phyloP scores from a whole-genome alignment of 23 tunicate genomes.

The Halocynthia roretzi region DNA sequence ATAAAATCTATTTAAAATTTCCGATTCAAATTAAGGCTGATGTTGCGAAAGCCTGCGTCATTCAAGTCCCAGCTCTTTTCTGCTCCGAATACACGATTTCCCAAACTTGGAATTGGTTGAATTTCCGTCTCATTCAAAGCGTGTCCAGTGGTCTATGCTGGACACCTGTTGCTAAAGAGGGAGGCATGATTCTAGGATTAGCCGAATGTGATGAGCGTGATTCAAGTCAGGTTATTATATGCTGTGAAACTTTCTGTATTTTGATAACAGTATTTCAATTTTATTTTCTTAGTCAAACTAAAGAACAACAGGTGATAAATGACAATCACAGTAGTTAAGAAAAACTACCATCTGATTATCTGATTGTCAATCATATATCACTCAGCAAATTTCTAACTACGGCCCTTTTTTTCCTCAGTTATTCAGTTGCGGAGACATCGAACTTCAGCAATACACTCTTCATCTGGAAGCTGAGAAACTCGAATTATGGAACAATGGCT shows the following conservation, averaged over 20 bases:
- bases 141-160: conserved; percentile 19
- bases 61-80: not conserved
- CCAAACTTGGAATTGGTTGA: conserved; percentile 15
- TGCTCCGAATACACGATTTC: conserved; percentile 3
- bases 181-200: conserved; percentile 5
- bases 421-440: conserved; percentile 52
- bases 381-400: too few species aligned
- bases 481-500: conserved; percentile 15
- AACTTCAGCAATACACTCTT: conserved; percentile 28
- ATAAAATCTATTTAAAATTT: too few species aligned
- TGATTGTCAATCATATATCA: too few species aligned
- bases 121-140: conserved; percentile 8
- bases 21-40: not conserved
- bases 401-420: conserved; percentile 1
- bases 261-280: too few species aligned
- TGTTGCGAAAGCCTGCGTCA: not conserved
- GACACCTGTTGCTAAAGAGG: conserved; percentile 3
- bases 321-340: too few species aligned
- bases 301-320: too few species aligned
- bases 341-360: too few species aligned
- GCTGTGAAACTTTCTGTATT: too few species aligned
- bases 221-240: conserved; percentile 9
- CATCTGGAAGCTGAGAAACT: conserved; percentile 34
- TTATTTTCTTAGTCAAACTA: too few species aligned
- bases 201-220: conserved; percentile 1